Evolutionary conservation across 64 coral and sea anemone species (phyloP), one percentile per base, ranked within the genome.

Genomic region (Astreopora myriophthalma): DNA sequence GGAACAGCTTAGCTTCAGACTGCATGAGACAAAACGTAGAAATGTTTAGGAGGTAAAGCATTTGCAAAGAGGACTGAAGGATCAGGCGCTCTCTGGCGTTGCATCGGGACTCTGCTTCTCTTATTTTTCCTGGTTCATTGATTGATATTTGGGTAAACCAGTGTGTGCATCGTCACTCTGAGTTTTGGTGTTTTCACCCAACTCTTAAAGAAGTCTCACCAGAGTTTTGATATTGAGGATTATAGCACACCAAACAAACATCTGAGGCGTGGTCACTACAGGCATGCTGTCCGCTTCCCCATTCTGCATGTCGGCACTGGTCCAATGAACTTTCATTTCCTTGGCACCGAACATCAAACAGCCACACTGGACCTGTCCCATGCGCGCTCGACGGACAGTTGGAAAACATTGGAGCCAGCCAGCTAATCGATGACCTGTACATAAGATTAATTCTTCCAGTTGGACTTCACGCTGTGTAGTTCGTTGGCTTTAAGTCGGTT

Each of bases 321-420:
- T 83, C 79, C 7, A 83, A 7, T 35, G 79, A 83, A 14, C 79
- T 83, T 83, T 83, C 79, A 83, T 63, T 83, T 65, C 79, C 79
- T 13, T 22, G 16, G 57, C 79, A 83, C 19, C 11, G 52, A 31
- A 65, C 55, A 38, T 64, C 19, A 9, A 34, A 25, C 79, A 83
- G 2, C 79, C 79, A 83, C 7, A 83, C 31, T 36, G 34, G 19
- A 29, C 79, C 79, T 36, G 79, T 61, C 1, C 31, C 55, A 33
- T 64, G 79, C 2, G 23, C 29, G 25, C 48, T 34, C n/a, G 79
- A 11, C 10, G 79, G 52, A 65, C 79, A 83, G 31, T 83, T 65
- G 20, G 79, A 83, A 83, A 35, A 37, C 20, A 36, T 0, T 6
- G 79, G 79, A 22, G 55, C 52, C 37, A 83, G 7, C 79, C 55